Base-by-base conservation (phyloP, 2,888 invertebrate species). In the Scotopteryx bipunctaria region DNA sequence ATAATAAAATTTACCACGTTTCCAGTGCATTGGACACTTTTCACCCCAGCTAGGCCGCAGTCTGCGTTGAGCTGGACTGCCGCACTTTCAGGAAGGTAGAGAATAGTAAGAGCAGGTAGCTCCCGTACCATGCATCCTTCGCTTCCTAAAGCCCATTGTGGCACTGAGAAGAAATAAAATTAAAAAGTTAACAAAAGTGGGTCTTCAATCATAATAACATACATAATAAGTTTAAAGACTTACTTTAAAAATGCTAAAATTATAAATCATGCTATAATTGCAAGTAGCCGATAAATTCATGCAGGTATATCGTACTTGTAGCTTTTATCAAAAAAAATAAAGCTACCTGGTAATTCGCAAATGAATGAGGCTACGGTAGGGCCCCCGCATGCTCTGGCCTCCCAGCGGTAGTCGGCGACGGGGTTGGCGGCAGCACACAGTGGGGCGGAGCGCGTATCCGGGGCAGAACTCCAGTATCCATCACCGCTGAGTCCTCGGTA, bases 321-420 rank as follows among this genome's bases (percentile, higher is more conserved):
- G n/a, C n/a, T n/a, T n/a, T n/a, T n/a, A n/a, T n/a, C n/a, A n/a
- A n/a, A n/a, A n/a, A n/a, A n/a, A n/a, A n/a, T n/a, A 9, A 25
- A 2, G 3, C 0, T 69, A 95, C 95, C 95, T 68, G 95, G 94
- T 72, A 95, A 89, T 91, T 95, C 95, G 75, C 95, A 95, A 57
- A 95, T 93, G 77, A 95, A 95, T 4, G 95, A 94, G 0, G 95
- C 95, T 0, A 94, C 93, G 58, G 94, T 94, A 0, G 95, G 95
- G 15, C 95, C 95, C 5, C 95, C 95, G 69, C 95, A 95, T 6
- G 93, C 91, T 37, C 94, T 87, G 0, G 94, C 93, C 71, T 94
- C 94, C 95, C 95, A 95, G 58, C 95, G 93, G 82, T 94, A 95
- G 85, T 95, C 95, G 5, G 94, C 92, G 2, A 93, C 91, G 1